Conservation (phyloP, 2,797 vertebrate species). For the Spinus pinus region DNA sequence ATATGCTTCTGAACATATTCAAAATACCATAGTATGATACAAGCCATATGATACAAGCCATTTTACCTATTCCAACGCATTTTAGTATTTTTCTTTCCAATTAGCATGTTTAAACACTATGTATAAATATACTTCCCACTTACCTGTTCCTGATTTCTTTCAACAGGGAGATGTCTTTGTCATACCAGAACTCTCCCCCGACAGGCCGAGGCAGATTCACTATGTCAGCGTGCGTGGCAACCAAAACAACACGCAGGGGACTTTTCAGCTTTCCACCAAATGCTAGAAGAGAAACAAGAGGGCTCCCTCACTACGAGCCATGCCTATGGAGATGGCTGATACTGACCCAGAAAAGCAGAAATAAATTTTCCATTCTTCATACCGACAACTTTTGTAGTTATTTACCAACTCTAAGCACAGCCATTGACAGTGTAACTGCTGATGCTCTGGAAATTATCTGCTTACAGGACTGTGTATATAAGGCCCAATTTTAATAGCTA, state of each 20-base stretch:
- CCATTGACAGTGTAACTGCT: neutral
- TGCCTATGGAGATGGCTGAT: neutral
- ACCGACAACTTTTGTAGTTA: neutral
- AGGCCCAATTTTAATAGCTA: neutral
- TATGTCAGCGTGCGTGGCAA: slow-evolving; percentile 94
- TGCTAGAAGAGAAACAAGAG: slow-evolving; percentile 69
- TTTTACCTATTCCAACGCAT: neutral
- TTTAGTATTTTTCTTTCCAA: neutral
- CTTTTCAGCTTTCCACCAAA: slow-evolving; percentile 90
- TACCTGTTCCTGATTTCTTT: slow-evolving; percentile 94
- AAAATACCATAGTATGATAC: neutral
- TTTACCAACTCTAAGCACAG: neutral
- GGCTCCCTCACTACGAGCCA: neutral
- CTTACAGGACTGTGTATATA: neutral
- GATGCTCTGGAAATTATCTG: neutral
- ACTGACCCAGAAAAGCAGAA: neutral
- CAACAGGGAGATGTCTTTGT: slow-evolving; percentile 87
- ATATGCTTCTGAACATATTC: neutral
- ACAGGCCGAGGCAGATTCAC: slow-evolving; percentile 88
- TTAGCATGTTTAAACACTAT: neutral
- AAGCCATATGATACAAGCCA: neutral
- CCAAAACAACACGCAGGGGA: slow-evolving; percentile 86
- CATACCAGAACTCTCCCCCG: slow-evolving; percentile 92
- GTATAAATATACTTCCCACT: neutral
- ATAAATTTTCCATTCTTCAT: neutral